Conservation (phyloP, 2,113 vertebrate genomes). For the Sclerurus mexicanus region DNA sequence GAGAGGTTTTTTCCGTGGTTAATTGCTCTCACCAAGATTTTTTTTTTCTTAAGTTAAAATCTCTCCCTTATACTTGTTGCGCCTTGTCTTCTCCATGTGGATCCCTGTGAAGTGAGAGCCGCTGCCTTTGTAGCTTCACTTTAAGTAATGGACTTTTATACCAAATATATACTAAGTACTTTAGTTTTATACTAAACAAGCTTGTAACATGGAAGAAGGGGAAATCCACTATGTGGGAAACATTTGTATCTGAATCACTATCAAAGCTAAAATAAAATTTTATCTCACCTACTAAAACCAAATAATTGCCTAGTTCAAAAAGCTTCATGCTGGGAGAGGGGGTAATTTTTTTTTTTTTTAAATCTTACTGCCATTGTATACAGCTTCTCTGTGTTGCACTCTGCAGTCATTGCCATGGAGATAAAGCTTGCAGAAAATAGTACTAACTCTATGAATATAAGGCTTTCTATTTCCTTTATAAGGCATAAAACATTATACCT, state of each 20-base stretch:
- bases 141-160: background rate
- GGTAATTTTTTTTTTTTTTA: too few species aligned
- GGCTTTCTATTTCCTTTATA: slow-evolving; percentile 23
- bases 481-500: background rate
- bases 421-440: slow-evolving; percentile 32
- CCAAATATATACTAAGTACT: background rate
- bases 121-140: background rate
- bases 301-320: background rate
- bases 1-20: background rate
- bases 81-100: background rate
- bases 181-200: background rate
- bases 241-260: background rate
- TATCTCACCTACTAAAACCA: background rate
- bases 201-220: background rate
- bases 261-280: background rate
- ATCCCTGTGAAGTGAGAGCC: background rate
- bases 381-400: background rate
- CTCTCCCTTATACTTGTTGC: background rate
- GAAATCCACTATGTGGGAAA: background rate
- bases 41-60: background rate
- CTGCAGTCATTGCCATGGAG: slow-evolving; percentile 54
- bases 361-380: background rate
- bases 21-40: background rate
- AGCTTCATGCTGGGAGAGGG: background rate
- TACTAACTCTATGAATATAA: background rate